Evolutionary conservation across 2,888 invertebrate species (phyloP).

Genomic region (Phania funesta): DNA sequence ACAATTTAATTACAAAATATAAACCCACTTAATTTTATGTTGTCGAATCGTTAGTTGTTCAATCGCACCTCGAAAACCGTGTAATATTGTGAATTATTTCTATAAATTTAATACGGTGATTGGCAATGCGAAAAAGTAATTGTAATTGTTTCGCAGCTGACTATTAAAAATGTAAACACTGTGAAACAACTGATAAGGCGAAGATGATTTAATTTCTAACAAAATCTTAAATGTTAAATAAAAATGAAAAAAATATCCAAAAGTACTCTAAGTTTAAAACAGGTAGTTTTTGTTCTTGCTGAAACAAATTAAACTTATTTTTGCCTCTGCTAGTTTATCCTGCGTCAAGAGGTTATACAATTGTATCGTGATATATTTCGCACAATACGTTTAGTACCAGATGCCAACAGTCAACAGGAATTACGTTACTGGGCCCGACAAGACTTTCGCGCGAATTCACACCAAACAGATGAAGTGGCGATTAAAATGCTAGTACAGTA

Average conservation of each 20-base stretch:
- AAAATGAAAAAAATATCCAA: slow-evolving; percentile 79
- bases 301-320: not conserved
- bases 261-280: slow-evolving; percentile 83
- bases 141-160: slow-evolving; percentile 20
- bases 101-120: not conserved
- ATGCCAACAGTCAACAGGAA: slow-evolving; percentile 84
- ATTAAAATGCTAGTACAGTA: slow-evolving; percentile 87
- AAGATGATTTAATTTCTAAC: not conserved
- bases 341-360: slow-evolving; percentile 88
- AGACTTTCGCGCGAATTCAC: slow-evolving; percentile 87
- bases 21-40: too few relatives aligned
- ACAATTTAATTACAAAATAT: too few relatives aligned
- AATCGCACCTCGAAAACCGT: not conserved
- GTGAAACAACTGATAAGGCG: not conserved
- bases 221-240: not conserved
- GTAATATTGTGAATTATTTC: slow-evolving; percentile 33
- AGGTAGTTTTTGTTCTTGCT: slow-evolving; percentile 79
- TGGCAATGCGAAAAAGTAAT: not conserved
- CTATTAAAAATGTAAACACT: slow-evolving; percentile 2
- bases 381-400: slow-evolving; percentile 85
- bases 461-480: slow-evolving; percentile 86
- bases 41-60: too few relatives aligned
- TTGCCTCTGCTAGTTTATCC: slow-evolving; percentile 84
- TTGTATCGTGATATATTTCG: slow-evolving; percentile 88
- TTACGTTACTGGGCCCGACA: slow-evolving; percentile 86